A percentile compares a stretch with the other conserved stretches of the same genome.
phyloP scores from a whole-genome alignment of 1,140 invertebrate species.

The Venturia canescens region DNA sequence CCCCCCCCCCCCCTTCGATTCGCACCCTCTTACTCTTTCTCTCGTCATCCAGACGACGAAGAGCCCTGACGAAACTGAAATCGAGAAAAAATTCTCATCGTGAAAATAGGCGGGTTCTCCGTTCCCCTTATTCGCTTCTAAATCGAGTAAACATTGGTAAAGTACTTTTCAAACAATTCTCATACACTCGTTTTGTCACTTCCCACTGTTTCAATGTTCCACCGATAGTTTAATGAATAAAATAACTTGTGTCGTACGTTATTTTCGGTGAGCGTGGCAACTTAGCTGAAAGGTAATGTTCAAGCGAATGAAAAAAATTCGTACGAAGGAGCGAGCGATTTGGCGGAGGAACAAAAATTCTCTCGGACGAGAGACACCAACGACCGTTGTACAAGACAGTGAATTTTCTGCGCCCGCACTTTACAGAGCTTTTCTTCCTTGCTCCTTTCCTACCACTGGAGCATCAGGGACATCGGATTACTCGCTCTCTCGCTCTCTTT shows the following conservation, averaged over 20 bases:
- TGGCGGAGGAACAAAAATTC: conserved; percentile 24
- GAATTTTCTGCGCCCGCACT: conserved; percentile 20
- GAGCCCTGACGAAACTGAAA: background rate
- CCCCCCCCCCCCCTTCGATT: background rate
- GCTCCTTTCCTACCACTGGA: background rate
- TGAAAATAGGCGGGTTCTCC: background rate
- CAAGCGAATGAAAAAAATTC: background rate
- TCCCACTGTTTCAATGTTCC: background rate
- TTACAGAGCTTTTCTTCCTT: background rate
- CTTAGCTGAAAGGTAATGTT: background rate
- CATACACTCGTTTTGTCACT: background rate
- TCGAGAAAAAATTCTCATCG: background rate
- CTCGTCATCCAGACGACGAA: background rate
- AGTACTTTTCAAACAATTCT: background rate
- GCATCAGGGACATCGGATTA: conserved; percentile 26
- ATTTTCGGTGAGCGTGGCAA: background rate
- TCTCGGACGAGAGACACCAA: conserved; percentile 17
- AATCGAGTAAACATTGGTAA: background rate
- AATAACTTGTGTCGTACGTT: background rate
- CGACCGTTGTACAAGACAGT: conserved; percentile 27
- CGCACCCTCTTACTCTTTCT: background rate
- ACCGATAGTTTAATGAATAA: conserved; percentile 13
- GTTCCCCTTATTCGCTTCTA: background rate
- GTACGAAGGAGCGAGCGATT: background rate
- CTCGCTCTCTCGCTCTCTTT: background rate